Conservation (phyloP, 2,113 vertebrate genomes). For the Tragelaphus imberbis region DNA sequence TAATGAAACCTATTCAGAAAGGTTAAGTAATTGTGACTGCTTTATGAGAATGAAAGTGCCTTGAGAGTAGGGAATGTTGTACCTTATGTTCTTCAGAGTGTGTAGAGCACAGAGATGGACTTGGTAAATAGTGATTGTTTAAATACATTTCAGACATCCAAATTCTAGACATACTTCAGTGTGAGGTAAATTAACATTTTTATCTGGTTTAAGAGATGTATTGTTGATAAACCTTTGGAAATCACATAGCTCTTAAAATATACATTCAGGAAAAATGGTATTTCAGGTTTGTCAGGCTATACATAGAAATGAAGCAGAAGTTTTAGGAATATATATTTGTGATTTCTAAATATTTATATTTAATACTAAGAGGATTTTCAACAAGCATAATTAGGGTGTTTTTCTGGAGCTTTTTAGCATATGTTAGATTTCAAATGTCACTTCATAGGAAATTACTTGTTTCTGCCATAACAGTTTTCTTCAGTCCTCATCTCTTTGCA, state of each 20-base stretch:
- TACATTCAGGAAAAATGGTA: slow-evolving; percentile 8
- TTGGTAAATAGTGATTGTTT: neutral
- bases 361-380: neutral
- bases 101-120: neutral
- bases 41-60: neutral
- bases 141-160: neutral
- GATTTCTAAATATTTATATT: slow-evolving; percentile 20
- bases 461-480: neutral
- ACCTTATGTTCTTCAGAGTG: neutral
- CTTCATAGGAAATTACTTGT: neutral
- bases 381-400: neutral
- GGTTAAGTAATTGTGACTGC: neutral
- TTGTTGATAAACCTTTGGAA: neutral
- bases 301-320: neutral
- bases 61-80: neutral
- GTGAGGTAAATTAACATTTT: neutral
- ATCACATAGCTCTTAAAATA: neutral
- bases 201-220: neutral
- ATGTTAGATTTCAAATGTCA: neutral
- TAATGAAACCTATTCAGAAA: slow-evolving; percentile 16
- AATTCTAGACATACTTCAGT: neutral
- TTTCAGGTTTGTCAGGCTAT: neutral
- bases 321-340: neutral
- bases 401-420: neutral
- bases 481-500: neutral